Percentiles rank a stretch among this genome's conserved stretches.
phyloP scores from a whole-genome alignment of 2,113 vertebrate genomes.

The Sorex fumeus region DNA sequence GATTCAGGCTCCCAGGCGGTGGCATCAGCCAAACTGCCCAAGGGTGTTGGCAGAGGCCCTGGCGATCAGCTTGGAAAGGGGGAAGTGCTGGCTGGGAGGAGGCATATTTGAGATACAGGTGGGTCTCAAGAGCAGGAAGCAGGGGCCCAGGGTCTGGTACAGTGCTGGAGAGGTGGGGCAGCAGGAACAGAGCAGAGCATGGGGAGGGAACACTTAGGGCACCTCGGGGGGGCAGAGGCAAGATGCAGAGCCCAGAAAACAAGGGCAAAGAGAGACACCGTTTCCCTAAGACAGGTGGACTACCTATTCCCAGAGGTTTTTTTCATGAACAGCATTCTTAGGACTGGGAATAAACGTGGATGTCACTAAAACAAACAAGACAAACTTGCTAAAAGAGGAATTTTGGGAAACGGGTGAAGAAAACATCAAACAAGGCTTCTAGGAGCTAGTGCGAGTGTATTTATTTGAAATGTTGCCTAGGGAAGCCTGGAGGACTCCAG shows the following conservation, averaged over 20 bases:
- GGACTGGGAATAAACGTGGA: no score
- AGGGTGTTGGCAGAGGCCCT: neutral
- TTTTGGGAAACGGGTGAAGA: neutral
- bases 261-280: neutral
- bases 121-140: neutral
- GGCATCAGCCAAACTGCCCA: rapidly evolving
- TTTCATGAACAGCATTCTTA: neutral
- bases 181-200: neutral
- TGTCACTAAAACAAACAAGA: no score
- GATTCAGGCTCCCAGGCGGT: neutral
- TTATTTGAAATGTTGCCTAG: no score
- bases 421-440: neutral
- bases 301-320: neutral
- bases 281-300: no score
- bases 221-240: no score
- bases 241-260: no score
- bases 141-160: rapidly evolving
- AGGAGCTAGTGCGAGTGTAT: no score
- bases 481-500: neutral
- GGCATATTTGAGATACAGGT: neutral
- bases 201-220: neutral
- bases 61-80: no score
- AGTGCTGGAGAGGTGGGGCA: neutral
- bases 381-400: neutral
- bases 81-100: neutral